These are phyloP conservation scores for Darevskia nairensis DNA, from an alignment of 2,797 vertebrate genomes.

Conservation along the genomic window DNA sequence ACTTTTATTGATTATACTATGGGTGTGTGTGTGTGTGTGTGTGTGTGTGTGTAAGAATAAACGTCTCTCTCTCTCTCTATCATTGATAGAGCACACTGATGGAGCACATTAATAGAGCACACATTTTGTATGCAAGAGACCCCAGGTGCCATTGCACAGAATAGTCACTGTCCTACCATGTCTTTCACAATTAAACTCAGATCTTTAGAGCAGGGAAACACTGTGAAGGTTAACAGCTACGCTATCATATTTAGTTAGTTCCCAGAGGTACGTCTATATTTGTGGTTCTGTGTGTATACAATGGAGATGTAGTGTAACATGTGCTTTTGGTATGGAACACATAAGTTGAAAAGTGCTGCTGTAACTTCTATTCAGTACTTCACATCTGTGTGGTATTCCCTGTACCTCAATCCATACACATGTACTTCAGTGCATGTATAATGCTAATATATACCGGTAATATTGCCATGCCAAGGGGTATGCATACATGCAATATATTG, in stretches of 20 bases:
- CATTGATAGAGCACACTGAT: too few species aligned
- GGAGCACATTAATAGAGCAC: background rate
- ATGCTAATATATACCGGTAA: background rate
- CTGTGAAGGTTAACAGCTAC: too few species aligned
- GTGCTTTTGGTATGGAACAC: background rate
- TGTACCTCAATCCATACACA: background rate
- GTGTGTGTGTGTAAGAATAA: too few species aligned
- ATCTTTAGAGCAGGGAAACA: background rate
- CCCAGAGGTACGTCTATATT: background rate
- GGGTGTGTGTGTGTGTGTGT: background rate
- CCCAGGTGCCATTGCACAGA: too few species aligned
- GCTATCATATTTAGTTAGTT: too few species aligned
- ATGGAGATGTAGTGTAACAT: background rate
- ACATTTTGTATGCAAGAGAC: background rate
- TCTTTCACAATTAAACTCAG: background rate
- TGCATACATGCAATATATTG: background rate
- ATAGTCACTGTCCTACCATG: too few species aligned
- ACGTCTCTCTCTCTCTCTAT: too few species aligned
- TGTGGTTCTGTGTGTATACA: background rate
- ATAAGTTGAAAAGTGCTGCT: background rate
- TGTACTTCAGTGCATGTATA: background rate
- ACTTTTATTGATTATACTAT: background rate
- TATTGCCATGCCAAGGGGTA: background rate
- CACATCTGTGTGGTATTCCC: background rate
- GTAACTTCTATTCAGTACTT: background rate